Evolutionary conservation across 2,797 vertebrate species (phyloP), one percentile per base, ranked within the genome.

Genomic region (Amazona ochrocephala): DNA sequence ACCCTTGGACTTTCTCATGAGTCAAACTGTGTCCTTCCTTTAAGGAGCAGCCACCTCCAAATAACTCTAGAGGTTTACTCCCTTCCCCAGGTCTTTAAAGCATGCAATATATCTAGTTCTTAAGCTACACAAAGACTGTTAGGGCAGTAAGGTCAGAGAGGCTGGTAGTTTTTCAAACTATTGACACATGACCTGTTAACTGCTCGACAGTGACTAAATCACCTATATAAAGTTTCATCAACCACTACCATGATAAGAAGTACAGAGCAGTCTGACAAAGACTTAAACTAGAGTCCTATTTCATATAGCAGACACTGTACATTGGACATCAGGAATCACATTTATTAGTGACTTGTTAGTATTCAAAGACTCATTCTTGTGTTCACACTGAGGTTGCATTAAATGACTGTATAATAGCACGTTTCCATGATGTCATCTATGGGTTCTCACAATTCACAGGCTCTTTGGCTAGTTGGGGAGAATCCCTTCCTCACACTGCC

Each of bases 331-430:
- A 51, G n/a, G 39, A 72, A 85, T 42, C 53, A 62, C 4, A 0
- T 18, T 6, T 14, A 10, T 18, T 41, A 66, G 21, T 11, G 32
- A 81, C 17, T 29, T 0, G 0, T 16, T 3, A 29, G n/a, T 17
- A 75, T 3, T 41, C 23, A 51, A 84, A 83, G 48, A 64, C 5
- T 62, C 19, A 53, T 39, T 51, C 44, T 78, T 34, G 11, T 10
- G 17, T 7, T 44, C 26, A 70, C 11, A 37, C 5, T 1, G 2
- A 80, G 15, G 37, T 0, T 86, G 41, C 26, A 47, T 32, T 24
- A 54, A 44, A 8, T n/a, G 39, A 74, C 45, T 20, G 22, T 27
- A 61, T 22, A 10, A 6, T 9, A 64, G 32, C n/a, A 41, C 1
- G 7, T 77, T 24, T 60, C 61, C 48, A 50, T 4, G 2, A 70